These are phyloP conservation scores for Volucella zonaria DNA, from an alignment of 2,888 invertebrate genomes.

Conservation along the genomic window DNA sequence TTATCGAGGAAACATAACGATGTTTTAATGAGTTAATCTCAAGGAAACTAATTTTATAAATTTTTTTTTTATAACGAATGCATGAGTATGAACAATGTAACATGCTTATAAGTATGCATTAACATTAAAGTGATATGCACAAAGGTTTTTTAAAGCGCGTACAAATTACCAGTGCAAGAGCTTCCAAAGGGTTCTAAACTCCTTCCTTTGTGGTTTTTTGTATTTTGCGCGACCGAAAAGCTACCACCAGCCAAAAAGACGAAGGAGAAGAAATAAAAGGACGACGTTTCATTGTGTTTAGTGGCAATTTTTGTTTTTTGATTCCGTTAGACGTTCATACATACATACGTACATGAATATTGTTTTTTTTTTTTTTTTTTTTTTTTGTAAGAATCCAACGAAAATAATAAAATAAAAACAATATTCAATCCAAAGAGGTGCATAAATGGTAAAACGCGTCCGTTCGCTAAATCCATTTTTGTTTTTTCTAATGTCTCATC, in stretches of 20 bases:
- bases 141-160: too few species aligned
- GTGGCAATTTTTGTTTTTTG: slow-evolving; percentile 60
- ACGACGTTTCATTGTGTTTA: slow-evolving; percentile 62
- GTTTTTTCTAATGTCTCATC: slow-evolving; percentile 61
- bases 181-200: too few species aligned
- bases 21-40: too few species aligned
- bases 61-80: too few species aligned
- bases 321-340: slow-evolving; percentile 47
- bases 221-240: slow-evolving; percentile 31
- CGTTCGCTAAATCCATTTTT: slow-evolving; percentile 63
- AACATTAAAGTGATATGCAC: too few species aligned
- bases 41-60: too few species aligned
- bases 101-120: too few species aligned
- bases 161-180: too few species aligned
- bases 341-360: slow-evolving; percentile 21
- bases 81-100: too few species aligned
- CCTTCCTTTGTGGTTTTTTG: slow-evolving; percentile 15
- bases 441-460: slow-evolving; percentile 66
- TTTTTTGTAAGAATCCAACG: neutral
- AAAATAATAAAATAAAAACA: slow-evolving; percentile 42
- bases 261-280: slow-evolving; percentile 28
- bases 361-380: too few species aligned
- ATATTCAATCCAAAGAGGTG: slow-evolving; percentile 53
- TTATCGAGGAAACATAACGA: too few species aligned
- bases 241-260: slow-evolving; percentile 44